phyloP scores from a whole-genome alignment of 2,797 vertebrate genomes.

The Acipenser transmontanus region DNA sequence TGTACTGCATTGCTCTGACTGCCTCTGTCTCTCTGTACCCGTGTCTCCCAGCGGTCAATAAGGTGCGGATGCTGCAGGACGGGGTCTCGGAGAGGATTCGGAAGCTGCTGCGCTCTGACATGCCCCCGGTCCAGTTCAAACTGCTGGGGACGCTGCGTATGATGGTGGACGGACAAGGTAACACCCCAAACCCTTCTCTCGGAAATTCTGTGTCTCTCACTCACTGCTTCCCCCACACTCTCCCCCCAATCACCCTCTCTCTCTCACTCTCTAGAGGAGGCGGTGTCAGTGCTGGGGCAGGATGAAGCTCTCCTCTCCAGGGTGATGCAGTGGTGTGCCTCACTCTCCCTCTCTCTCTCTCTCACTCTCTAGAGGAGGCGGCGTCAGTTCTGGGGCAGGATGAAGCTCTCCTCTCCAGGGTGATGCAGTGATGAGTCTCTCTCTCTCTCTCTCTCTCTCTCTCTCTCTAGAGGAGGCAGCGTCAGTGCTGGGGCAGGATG shows the following conservation, averaged over 20 bases:
- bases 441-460: too few relatives aligned
- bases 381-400: slow-evolving; percentile 49
- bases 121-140: slow-evolving; percentile 78
- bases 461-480: slow-evolving; percentile 64
- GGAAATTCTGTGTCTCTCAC: neutral
- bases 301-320: too few relatives aligned
- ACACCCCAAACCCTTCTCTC: neutral
- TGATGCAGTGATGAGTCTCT: slow-evolving; percentile 38
- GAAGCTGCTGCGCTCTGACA: slow-evolving; percentile 70
- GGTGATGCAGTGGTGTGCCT: too few relatives aligned
- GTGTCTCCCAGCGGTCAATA: slow-evolving; percentile 61
- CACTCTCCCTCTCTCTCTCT: too few relatives aligned
- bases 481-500: slow-evolving; percentile 68
- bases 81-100: slow-evolving; percentile 68
- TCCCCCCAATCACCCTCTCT: too few relatives aligned
- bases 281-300: too few relatives aligned
- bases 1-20: neutral
- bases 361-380: slow-evolving; percentile 32
- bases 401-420: slow-evolving; percentile 33
- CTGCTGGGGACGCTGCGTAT: slow-evolving; percentile 74
- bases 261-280: too few relatives aligned
- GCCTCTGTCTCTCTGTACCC: neutral
- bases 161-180: slow-evolving; percentile 85
- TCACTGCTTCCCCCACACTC: too few relatives aligned
- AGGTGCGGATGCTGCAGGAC: slow-evolving; percentile 73